Conservation (phyloP, 1,140 invertebrate species). For the Pseudomyrmex dendroicus region DNA sequence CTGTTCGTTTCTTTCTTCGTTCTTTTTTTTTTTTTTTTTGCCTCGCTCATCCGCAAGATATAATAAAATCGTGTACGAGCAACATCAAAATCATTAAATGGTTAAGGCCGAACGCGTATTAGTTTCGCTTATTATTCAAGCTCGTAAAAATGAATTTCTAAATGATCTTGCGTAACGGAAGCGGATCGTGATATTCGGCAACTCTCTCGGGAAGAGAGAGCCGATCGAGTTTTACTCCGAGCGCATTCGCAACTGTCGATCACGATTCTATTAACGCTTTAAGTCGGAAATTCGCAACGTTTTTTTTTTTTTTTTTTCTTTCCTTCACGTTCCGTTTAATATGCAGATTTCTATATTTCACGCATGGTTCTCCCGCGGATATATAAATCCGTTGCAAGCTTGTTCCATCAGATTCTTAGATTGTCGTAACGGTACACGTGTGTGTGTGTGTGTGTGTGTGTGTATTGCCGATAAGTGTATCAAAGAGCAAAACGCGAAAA, state of each 20-base stretch:
- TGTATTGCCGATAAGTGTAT: background rate
- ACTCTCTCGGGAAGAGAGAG: background rate
- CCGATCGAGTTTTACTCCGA: background rate
- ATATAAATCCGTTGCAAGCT: conserved; percentile 4
- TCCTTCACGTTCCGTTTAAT: background rate
- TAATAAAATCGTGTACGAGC: background rate
- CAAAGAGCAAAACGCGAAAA: conserved; percentile 28
- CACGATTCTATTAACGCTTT: background rate
- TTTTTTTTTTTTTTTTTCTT: background rate
- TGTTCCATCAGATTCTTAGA: background rate
- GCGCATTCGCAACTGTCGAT: background rate
- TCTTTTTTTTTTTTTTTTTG: too few species aligned
- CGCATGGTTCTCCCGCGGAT: background rate
- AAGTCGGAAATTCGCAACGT: background rate
- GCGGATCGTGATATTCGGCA: background rate
- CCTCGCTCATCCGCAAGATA: background rate
- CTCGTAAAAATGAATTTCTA: conserved; percentile 27
- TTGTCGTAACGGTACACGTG: conserved; percentile 33
- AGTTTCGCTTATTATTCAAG: conserved; percentile 12
- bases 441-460: too few species aligned
- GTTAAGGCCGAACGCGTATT: background rate
- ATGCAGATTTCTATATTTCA: background rate
- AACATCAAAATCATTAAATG: background rate
- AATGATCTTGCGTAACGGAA: conserved; percentile 29
- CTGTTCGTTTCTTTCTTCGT: background rate